Conservation (phyloP, 1,140 invertebrate species). For the Scylla paramamosain region DNA sequence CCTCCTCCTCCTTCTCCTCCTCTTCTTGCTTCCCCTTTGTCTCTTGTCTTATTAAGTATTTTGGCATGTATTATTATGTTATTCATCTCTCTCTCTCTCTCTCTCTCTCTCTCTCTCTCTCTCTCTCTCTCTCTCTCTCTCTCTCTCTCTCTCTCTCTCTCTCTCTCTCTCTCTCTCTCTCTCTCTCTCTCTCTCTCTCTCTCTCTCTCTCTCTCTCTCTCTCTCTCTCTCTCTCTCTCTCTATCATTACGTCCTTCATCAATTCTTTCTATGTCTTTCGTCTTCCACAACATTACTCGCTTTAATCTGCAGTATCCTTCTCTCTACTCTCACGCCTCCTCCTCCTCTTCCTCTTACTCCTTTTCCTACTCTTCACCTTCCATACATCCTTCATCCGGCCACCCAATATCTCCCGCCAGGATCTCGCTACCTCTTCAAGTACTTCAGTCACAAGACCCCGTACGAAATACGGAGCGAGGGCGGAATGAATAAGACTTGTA, state of each 20-base stretch:
- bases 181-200: slow-evolving; percentile 24
- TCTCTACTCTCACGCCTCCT: background rate
- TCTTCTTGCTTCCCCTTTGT: background rate
- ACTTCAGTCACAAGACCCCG: too few species aligned
- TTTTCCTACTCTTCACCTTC: background rate
- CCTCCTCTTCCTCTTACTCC: background rate
- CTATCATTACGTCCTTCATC: too few species aligned
- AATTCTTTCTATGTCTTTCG: too few species aligned
- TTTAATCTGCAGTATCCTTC: background rate
- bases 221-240: background rate
- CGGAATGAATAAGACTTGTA: too few species aligned
- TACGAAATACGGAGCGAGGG: too few species aligned
- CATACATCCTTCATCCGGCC: too few species aligned
- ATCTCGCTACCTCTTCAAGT: too few species aligned
- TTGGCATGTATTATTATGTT: too few species aligned
- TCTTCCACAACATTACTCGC: too few species aligned
- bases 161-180: background rate
- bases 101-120: slow-evolving; percentile 25
- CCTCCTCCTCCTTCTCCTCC: background rate
- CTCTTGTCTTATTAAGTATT: too few species aligned
- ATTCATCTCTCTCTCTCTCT: background rate
- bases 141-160: background rate
- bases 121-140: background rate
- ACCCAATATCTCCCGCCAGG: too few species aligned
- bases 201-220: background rate